Base-by-base conservation (phyloP, 2,888 invertebrate species). In the Halocaridina rubra region DNA sequence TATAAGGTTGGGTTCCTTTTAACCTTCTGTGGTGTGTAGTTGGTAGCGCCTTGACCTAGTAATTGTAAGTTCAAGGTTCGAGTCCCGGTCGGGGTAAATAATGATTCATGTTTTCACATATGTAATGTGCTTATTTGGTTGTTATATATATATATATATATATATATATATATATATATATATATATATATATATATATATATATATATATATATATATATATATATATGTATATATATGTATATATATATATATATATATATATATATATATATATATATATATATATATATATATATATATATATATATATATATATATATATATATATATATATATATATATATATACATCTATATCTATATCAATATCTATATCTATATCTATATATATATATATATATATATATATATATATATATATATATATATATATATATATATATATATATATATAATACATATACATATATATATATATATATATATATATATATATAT, bases 401-500 rank as follows among this genome's bases (percentile, higher is more conserved):
- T 27, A 27, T 75, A 1, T n/a, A 29, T 57, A 19, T 29, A n/a
- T 30, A 3, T 69, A 29, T 69, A 69, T 69, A 69, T 69, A 69
- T 29, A 69, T 69, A 69, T 29, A 29, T 69, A 24, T 10, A 69
- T 29, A 69, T 29, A 69, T 29, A 29, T 29, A 69, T 27, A 69
- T 29, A 69, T 69, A 69, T 29, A 69, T 69, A 69, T 29, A 24
- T 69, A 69, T 29, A n/a, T n/a, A n/a, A n/a, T n/a, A n/a, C n/a
- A n/a, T n/a, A n/a, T n/a, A 59, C 69, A 69, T n/a, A 74, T 3
- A 69, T 30, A 69, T 69, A 69, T 69, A 69, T 69, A 69, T 69
- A 69, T 69, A 69, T 69, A 69, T 69, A 69, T 69, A 69, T 69
- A 69, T 69, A 69, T 69, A 69, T 30, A 69, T 69, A 69, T 69